Base-by-base conservation (phyloP, 1,140 invertebrate genomes). In the Coenobita brevimanus region DNA sequence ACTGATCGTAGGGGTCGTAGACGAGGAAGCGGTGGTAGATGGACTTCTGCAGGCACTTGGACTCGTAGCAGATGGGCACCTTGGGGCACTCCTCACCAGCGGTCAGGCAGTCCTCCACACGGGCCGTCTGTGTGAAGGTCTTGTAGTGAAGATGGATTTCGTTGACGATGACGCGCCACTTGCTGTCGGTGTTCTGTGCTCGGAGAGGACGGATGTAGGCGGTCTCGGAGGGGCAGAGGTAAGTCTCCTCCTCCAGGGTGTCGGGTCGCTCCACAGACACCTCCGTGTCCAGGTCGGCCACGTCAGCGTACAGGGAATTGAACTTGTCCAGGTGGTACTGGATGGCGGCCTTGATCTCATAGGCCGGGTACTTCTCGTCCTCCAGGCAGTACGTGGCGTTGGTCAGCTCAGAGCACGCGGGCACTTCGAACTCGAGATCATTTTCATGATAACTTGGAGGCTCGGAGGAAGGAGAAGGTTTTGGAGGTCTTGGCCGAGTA, bases 111-210 rank as follows among this genome's bases (percentile, higher is more conserved):
- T 89, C 89, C 84, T 92, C 92, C 21, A 92, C 84, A 13, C 91
- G 87, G n/a, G 85, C 89, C 38, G 91, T 90, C 89, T 92, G 92
- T 57, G 85, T 90, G 75, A 89, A 91, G 21, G 91, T 90, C 36
- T 91, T 79, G 46, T 91, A 89, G 67, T 91, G 71, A 33, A 90
- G 91, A 27, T 92, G 89, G 1, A 92, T 89, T 30, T 90, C 67
- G 86, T 91, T 92, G 60, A 92, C 90, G n/a, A 92, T 81, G 78
- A 92, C 85, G 54, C 90, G 79, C 91, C 91, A 92, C 82, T 90
- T 89, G 4, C 91, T 91, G 27, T 91, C 87, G 1, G 89, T 73
- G 80, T 92, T 91, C 24, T 82, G 79, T 24, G 91, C 91, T 30
- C 91, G 43, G n/a, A 92, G 81, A 13, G 91, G 91, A 30, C 82